phyloP scores from a whole-genome alignment of 2,888 invertebrate genomes.

The Eurois occulta region DNA sequence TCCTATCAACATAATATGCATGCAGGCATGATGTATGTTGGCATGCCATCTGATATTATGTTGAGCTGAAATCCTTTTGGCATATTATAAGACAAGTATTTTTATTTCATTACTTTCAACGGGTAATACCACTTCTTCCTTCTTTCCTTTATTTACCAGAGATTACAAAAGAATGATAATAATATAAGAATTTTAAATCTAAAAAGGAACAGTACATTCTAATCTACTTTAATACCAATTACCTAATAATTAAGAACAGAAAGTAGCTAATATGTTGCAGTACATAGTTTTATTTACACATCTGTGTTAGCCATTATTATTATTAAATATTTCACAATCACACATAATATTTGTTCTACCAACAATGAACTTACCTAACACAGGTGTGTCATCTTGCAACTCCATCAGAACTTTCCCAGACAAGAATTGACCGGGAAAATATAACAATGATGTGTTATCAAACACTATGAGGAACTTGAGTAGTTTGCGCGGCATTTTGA shows the following conservation, averaged over 20 bases:
- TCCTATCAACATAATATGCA: background rate
- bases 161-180: background rate
- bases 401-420: constrained; percentile 98
- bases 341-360: constrained; percentile 36
- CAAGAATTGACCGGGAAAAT: constrained; percentile 98
- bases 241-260: background rate
- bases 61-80: background rate
- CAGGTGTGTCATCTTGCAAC: constrained; percentile 97
- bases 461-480: constrained; percentile 98
- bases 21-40: background rate
- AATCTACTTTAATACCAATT: background rate
- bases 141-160: background rate
- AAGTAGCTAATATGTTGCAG: background rate
- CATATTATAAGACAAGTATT: no score
- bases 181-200: background rate
- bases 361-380: constrained; percentile 92
- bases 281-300: constrained; percentile 8
- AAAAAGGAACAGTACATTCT: constrained; percentile 1
- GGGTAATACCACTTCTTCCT: no score
- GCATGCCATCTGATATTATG: background rate
- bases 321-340: constrained; percentile 19
- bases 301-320: constrained; percentile 26
- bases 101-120: background rate
- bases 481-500: constrained; percentile 95
- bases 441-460: constrained; percentile 97